phyloP scores from a whole-genome alignment of 2,113 vertebrate genomes.

The Odocoileus virginianus region DNA sequence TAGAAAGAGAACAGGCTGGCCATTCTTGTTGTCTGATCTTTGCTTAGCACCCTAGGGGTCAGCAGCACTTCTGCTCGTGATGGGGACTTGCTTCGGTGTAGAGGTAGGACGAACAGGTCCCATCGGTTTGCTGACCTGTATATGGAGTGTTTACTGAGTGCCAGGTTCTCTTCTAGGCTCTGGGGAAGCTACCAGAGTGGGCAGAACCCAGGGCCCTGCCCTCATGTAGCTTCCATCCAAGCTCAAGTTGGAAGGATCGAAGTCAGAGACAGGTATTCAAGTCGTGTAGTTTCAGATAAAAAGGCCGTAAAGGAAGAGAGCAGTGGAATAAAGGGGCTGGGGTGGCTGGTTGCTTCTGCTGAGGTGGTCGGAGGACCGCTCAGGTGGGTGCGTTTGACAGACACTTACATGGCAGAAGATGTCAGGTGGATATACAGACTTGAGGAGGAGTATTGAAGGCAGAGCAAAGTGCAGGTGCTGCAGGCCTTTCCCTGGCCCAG shows the following conservation, averaged over 20 bases:
- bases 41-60: neutral
- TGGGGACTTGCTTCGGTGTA: neutral
- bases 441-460: neutral
- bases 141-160: neutral
- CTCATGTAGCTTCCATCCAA: neutral
- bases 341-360: neutral
- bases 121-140: neutral
- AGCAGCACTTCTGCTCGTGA: neutral
- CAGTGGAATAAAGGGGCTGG: neutral
- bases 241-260: neutral
- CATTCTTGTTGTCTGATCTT: neutral
- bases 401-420: neutral
- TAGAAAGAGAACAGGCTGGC: neutral
- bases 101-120: neutral
- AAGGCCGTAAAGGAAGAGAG: neutral
- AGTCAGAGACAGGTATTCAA: neutral
- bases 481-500: neutral
- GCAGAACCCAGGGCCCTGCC: neutral
- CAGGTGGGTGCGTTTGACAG: neutral
- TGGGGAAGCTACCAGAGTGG: neutral
- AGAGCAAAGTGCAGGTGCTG: neutral
- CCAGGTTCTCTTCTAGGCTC: neutral
- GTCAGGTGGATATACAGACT: neutral
- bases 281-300: neutral
- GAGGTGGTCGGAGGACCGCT: neutral